Percentiles rank a stretch among this genome's conserved stretches.
Evolutionary conservation across 2,888 invertebrate species (phyloP).

Genomic region (Diarsia brunnea): DNA sequence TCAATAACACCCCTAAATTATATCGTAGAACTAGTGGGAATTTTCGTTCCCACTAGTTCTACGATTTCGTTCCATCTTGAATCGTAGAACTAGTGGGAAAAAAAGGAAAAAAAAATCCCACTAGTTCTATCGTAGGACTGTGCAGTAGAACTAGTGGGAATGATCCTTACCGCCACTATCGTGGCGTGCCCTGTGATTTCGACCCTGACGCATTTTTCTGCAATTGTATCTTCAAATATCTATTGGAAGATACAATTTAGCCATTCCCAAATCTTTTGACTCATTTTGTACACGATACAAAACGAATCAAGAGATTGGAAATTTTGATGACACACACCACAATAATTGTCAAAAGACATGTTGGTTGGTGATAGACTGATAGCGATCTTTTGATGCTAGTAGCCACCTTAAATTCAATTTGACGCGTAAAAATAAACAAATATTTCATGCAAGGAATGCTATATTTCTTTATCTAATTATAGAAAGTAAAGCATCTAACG

Average conservation of each 20-base stretch:
- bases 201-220: background rate
- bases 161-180: too few relatives aligned
- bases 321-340: background rate
- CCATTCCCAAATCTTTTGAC: background rate
- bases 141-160: too few relatives aligned
- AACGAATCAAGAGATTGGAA: background rate
- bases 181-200: too few relatives aligned
- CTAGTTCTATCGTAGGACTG: too few relatives aligned
- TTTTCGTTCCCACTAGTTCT: too few relatives aligned
- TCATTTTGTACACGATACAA: background rate
- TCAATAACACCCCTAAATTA: too few relatives aligned
- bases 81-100: too few relatives aligned
- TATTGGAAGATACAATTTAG: background rate
- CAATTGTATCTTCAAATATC: background rate
- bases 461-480: conserved; percentile 31
- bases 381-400: background rate
- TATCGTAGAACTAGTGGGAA: too few relatives aligned
- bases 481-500: conserved; percentile 42
- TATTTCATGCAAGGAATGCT: background rate
- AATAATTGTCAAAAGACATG: background rate
- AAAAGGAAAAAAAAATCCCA: too few relatives aligned
- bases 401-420: background rate
- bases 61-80: too few relatives aligned
- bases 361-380: too few relatives aligned
- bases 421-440: background rate